phyloP scores from a whole-genome alignment of 2,888 invertebrate species.

The Onthophagus sagittarius region DNA sequence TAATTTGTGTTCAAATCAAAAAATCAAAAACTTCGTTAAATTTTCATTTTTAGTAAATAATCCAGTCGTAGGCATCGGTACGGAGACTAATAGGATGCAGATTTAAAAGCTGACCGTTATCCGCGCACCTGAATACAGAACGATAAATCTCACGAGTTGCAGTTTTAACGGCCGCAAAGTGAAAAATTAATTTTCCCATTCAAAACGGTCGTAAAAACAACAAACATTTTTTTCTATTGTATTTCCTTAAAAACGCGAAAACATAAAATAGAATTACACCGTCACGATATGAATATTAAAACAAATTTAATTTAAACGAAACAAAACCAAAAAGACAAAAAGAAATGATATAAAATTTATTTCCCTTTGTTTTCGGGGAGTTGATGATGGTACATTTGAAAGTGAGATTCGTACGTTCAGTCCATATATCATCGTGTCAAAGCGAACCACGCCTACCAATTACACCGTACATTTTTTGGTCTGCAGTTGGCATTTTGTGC shows the following conservation, averaged over 20 bases:
- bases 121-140: not conserved
- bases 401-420: constrained; percentile 37
- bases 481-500: not conserved
- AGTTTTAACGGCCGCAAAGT: not conserved
- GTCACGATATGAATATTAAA: too few species aligned
- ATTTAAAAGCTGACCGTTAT: not conserved
- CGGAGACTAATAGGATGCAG: not conserved
- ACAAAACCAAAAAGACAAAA: too few species aligned
- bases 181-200: not conserved
- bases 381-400: constrained; percentile 34
- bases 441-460: constrained; percentile 32
- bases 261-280: too few species aligned
- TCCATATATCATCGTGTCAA: constrained; percentile 40
- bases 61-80: not conserved
- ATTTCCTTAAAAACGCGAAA: not conserved
- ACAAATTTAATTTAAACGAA: too few species aligned
- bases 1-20: not conserved
- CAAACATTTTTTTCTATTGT: not conserved
- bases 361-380: not conserved
- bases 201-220: not conserved
- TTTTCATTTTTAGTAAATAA: not conserved
- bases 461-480: constrained; percentile 35
- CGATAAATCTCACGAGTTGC: not conserved
- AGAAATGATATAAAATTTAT: not conserved
- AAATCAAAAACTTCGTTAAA: not conserved